These are phyloP conservation scores for Dicrostonyx torquatus DNA, from an alignment of 2,797 vertebrate species.

Conservation along the genomic window DNA sequence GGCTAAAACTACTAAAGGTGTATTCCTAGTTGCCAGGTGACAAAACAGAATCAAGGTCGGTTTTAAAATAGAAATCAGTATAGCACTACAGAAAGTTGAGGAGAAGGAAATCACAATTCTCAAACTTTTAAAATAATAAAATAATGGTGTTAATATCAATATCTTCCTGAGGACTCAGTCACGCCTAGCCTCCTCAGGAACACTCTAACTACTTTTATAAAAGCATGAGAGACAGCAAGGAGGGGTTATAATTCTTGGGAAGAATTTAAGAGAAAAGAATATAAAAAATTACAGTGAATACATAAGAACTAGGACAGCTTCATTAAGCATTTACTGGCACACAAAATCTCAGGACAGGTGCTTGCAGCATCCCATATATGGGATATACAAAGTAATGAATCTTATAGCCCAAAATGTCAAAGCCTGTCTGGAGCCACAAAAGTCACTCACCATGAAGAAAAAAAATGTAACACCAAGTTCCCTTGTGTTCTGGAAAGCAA, in stretches of 20 bases:
- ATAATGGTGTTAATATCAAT: not conserved
- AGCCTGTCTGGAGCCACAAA: slow-evolving; percentile 32
- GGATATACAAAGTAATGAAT: slow-evolving; percentile 9
- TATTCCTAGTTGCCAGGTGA: not conserved
- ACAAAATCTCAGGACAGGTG: not conserved
- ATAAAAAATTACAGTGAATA: not conserved
- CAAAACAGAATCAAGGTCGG: not conserved
- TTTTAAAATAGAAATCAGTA: not conserved
- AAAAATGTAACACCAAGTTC: slow-evolving; percentile 60
- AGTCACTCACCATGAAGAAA: slow-evolving; percentile 65
- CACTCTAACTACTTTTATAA: not conserved
- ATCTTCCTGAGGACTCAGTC: not conserved
- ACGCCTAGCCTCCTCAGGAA: not conserved
- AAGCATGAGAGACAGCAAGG: not conserved
- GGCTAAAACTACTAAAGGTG: not conserved
- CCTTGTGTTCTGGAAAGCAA: slow-evolving; percentile 69
- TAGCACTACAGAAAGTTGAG: not conserved
- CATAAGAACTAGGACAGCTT: not conserved
- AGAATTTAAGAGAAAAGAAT: not conserved
- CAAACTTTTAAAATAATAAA: not conserved
- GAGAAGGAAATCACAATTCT: not conserved
- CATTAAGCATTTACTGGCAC: not conserved
- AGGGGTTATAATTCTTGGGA: not conserved
- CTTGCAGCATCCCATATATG: not conserved
- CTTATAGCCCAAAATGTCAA: slow-evolving; percentile 47